These are phyloP conservation scores for Drosophila seclusa DNA, from an alignment of 2,888 invertebrate genomes.

Conservation along the genomic window DNA sequence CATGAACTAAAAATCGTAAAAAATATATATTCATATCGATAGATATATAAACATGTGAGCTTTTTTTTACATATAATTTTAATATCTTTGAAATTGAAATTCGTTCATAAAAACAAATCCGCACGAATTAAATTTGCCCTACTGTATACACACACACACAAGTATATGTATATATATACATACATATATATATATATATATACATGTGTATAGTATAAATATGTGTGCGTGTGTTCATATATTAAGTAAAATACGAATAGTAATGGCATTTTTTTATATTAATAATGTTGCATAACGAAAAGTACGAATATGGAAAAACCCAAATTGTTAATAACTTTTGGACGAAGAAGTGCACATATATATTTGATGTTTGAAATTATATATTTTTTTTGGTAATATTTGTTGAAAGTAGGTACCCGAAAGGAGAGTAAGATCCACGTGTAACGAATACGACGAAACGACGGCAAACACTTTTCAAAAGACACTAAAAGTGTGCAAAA, in stretches of 20 bases:
- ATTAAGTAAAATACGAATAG: conserved; percentile 23
- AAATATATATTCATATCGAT: conserved; percentile 2
- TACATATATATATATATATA: background rate
- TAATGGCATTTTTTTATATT: conserved; percentile 38
- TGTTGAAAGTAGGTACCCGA: conserved; percentile 56
- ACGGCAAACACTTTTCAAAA: conserved; percentile 80
- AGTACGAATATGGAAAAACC: conserved; percentile 19
- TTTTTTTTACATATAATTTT: conserved; percentile 17
- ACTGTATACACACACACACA: conserved; percentile 9
- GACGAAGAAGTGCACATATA: background rate
- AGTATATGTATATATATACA: background rate
- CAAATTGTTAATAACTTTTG: conserved; percentile 17
- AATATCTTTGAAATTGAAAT: conserved; percentile 31
- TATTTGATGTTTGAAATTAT: background rate
- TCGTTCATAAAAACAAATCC: conserved; percentile 31
- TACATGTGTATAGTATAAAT: background rate
- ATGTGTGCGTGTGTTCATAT: conserved; percentile 14
- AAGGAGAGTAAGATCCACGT: conserved; percentile 58
- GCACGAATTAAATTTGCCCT: conserved; percentile 20
- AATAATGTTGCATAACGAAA: conserved; percentile 65
- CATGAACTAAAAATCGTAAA: conserved; percentile 1
- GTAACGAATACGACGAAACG: conserved; percentile 81
- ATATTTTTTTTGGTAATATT: conserved; percentile 4
- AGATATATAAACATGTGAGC: conserved; percentile 1
- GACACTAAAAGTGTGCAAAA: conserved; percentile 81